Base-by-base conservation (phyloP, 2,797 vertebrate genomes). In the Falco columbarius region DNA sequence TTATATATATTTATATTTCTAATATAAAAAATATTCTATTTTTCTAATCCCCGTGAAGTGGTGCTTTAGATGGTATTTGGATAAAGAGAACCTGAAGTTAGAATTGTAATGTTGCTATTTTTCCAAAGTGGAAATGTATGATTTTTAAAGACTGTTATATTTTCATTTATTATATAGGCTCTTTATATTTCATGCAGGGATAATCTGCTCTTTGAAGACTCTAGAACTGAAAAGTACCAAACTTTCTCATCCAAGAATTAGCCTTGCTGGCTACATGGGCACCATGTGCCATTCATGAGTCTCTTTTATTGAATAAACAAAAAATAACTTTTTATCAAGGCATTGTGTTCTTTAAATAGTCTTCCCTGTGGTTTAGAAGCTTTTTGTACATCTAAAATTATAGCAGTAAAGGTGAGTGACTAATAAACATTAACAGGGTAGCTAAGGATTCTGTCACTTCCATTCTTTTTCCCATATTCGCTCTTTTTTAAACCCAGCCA, bases 391-490 rank as follows among this genome's bases (percentile, higher is more conserved):
- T 11, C 32, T 72, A 34, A 72, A 21, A 34, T 34, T 15, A 82
- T 34, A 73, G 29, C n/a, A 54, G 20, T 58, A 46, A 67, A 79
- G 23, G 32, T 55, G 15, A 27, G 9, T 42, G 24, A 40, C 13
- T 79, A 66, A 42, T 62, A 75, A 73, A 4, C 14, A 32, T 68
- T 62, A 82, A 24, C 47, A 70, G 7, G 7, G 23, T 49, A 61
- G 4, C 12, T 56, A 68, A 54, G 21, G 55, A 29, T 72, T 89
- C 30, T 89, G 38, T 42, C 6, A 8, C 14, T 86, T 82, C 19
- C 2, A 7, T 71, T 51, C 6, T 21, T 80, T 38, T 3, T 1
- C 0, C 2, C 3, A 4, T 0, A 10, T 87, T 55, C 16, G n/a
- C 19, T 40, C 1, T 9, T 56, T 81, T 80, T 88, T 40, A 75